Evolutionary conservation across 2,113 vertebrate species (phyloP), one percentile per base, ranked within the genome.

Genomic region (Percina caprodes): DNA sequence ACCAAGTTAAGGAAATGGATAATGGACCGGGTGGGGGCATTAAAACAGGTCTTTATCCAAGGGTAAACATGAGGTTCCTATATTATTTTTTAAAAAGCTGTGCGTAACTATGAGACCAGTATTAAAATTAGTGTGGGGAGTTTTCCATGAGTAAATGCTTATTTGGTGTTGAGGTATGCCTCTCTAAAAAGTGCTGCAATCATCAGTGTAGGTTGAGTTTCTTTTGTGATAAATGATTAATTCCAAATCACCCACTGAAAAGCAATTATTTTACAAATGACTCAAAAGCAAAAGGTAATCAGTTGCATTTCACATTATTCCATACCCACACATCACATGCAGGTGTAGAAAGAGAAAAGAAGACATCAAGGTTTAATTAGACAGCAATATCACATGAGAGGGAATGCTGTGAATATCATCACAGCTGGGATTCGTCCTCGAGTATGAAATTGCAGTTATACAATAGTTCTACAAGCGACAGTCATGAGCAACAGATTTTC

Each of bases 1-100:
- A 51, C 13, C 15, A 24, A 23, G 23, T 67, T 77, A 60, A 77
- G 61, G 23, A 84, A 30, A 16, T 63, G n/a, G 10, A 63, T 18
- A 65, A 58, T 56, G 21, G 16, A 60, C 35, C n/a, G 7, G 68
- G 30, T 54, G 63, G 21, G 39, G 35, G 65, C 54, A 81, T 68
- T 68, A 56, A 21, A 60, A 14, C 42, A 19, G 42, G 52, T 33
- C 3, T 24, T 26, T 30, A 62, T 62, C 48, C 21, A 33, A 16
- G 10, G 30, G 16, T 30, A 63, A 67, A 75, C 18, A 46, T 19
- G 6, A 11, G 4, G 33, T 55, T 49, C 6, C 2, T 35, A 1
- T 35, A 26, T 65, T 35, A 21, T 45, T 54, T 65, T 18, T 19
- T 19, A 6, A 49, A 23, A 62, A 63, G 42, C 39, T 56, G 1